These are phyloP conservation scores for Deilephila elpenor DNA, from an alignment of 2,888 invertebrate species.

Conservation along the genomic window DNA sequence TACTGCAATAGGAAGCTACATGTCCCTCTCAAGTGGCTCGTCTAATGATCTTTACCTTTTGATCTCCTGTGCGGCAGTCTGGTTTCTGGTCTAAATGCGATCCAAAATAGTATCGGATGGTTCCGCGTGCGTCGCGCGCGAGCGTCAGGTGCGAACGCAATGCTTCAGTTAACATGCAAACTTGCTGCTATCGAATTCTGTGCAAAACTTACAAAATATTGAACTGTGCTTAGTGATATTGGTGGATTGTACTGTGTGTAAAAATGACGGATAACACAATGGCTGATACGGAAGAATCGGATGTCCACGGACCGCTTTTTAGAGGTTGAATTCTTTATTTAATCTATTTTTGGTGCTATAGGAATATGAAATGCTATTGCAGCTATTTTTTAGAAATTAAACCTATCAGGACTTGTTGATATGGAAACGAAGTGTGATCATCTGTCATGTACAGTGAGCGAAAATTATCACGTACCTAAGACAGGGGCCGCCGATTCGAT, in stretches of 20 bases:
- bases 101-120: constrained; percentile 74
- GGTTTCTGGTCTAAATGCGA: constrained; percentile 76
- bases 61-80: constrained; percentile 74
- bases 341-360: background rate
- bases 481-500: background rate
- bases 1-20: constrained; percentile 30
- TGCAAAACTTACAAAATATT: background rate
- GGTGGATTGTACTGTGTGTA: constrained; percentile 28
- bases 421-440: too few relatives aligned
- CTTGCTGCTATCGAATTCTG: constrained; percentile 35
- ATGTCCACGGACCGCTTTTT: constrained; percentile 37
- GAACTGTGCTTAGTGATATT: constrained; percentile 22
- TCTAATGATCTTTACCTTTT: constrained; percentile 68
- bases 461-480: too few relatives aligned
- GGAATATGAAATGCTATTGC: background rate
- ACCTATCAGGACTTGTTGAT: too few relatives aligned
- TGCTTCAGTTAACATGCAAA: constrained; percentile 53
- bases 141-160: constrained; percentile 75
- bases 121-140: constrained; percentile 74
- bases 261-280: constrained; percentile 35
- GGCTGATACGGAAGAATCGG: constrained; percentile 40
- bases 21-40: constrained; percentile 47
- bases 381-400: too few relatives aligned
- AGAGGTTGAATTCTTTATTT: constrained; percentile 45
- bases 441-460: too few relatives aligned